Evolutionary conservation across 2,888 invertebrate genomes (phyloP).

Genomic region (Chloroclysta siterata): DNA sequence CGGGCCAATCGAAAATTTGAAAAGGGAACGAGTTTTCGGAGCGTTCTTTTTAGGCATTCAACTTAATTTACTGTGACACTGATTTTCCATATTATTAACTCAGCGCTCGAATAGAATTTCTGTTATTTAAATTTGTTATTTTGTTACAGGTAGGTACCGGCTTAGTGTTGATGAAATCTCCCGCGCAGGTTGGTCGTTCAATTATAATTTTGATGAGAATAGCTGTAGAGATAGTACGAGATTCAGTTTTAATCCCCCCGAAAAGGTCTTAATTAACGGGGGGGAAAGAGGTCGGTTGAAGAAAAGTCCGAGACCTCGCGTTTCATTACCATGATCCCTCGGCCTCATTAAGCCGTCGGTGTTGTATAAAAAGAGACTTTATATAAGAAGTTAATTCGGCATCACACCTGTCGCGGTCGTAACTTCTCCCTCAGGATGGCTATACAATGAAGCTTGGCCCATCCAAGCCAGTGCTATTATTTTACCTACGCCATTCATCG

Average conservation of each 20-base stretch:
- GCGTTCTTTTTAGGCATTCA: conserved; percentile 46
- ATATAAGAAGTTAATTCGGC: conserved; percentile 82
- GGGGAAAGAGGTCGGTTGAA: conserved; percentile 59
- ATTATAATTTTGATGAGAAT: conserved; percentile 36
- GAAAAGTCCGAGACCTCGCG: conserved; percentile 68
- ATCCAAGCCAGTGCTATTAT: conserved; percentile 68
- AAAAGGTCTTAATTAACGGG: conserved; percentile 70
- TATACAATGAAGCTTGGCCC: conserved; percentile 77
- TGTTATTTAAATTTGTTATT: conserved; percentile 49
- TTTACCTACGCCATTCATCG: conserved; percentile 65
- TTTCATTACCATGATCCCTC: conserved; percentile 75
- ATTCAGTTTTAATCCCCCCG: conserved; percentile 58
- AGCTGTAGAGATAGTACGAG: conserved; percentile 39
- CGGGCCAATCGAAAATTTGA: conserved; percentile 53
- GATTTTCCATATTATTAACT: conserved; percentile 52
- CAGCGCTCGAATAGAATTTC: conserved; percentile 35
- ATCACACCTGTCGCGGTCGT: conserved; percentile 83
- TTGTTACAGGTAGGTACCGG: conserved; percentile 70
- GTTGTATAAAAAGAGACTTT: conserved; percentile 79
- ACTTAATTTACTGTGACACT: conserved; percentile 51
- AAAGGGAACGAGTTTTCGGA: conserved; percentile 57
- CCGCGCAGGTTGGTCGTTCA: conserved; percentile 66
- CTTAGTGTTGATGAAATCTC: conserved; percentile 49
- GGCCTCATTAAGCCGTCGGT: conserved; percentile 76
- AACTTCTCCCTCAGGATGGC: conserved; percentile 77